phyloP scores from a whole-genome alignment of 1,140 invertebrate species.

The Macrotrachela quadricornifera region DNA sequence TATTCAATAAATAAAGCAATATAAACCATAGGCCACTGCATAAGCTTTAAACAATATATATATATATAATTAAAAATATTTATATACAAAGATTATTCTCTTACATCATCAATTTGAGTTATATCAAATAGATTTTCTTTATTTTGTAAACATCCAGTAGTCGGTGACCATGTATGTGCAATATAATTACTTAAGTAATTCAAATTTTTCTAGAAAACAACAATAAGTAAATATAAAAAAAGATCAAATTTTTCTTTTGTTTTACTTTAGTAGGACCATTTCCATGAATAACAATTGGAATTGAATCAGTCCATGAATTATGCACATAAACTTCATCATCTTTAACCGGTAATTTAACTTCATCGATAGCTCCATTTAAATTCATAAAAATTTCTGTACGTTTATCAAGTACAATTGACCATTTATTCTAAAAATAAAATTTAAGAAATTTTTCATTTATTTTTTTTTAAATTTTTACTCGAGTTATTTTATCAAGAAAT shows the following conservation, averaged over 20 bases:
- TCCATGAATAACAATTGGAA: slow-evolving; percentile 73
- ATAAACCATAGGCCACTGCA: slow-evolving; percentile 44
- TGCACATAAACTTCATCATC: slow-evolving; percentile 36
- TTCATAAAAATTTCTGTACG: slow-evolving; percentile 79
- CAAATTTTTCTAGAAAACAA: slow-evolving; percentile 29
- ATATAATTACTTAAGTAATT: slow-evolving; percentile 76
- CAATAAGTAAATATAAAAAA: background rate
- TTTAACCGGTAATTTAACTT: slow-evolving; percentile 1
- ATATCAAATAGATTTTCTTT: slow-evolving; percentile 33
- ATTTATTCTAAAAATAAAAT: slow-evolving; percentile 34
- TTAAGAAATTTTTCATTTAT: too few species aligned
- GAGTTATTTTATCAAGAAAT: slow-evolving; percentile 42
- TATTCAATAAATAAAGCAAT: slow-evolving; percentile 61
- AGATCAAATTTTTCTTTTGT: too few species aligned
- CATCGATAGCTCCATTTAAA: slow-evolving; percentile 61
- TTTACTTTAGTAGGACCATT: slow-evolving; percentile 64
- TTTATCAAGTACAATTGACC: slow-evolving; percentile 65
- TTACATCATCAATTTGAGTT: slow-evolving; percentile 15
- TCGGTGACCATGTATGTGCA: slow-evolving; percentile 53
- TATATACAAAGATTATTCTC: too few species aligned
- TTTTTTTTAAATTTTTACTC: background rate
- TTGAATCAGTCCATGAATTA: slow-evolving; percentile 55
- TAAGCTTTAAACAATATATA: slow-evolving; percentile 19
- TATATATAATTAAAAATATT: too few species aligned
- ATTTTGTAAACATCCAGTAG: slow-evolving; percentile 55